These are phyloP conservation scores for Nothocercus julius DNA, from an alignment of 2,113 vertebrate genomes.

Conservation along the genomic window DNA sequence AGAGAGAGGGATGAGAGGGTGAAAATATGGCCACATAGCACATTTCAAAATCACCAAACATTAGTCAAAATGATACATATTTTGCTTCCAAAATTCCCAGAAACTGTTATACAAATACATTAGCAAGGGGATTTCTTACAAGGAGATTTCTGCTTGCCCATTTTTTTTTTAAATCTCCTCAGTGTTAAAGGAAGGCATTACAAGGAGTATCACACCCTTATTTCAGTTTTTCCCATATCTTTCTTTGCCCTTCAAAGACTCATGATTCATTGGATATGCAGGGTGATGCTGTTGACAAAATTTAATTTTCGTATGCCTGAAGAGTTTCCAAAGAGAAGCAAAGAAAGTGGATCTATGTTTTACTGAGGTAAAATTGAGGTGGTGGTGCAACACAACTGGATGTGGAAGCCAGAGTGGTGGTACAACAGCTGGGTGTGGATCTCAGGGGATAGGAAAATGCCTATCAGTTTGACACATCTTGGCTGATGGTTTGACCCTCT, in stretches of 20 bases:
- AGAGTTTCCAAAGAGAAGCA: background rate
- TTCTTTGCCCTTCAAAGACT: background rate
- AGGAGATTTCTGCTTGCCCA: background rate
- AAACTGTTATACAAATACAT: background rate
- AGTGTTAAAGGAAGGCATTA: fast-evolving
- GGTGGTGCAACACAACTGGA: background rate
- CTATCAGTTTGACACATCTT: background rate
- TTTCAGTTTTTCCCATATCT: background rate
- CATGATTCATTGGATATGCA: background rate
- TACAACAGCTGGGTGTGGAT: too few species aligned
- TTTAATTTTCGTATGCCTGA: background rate
- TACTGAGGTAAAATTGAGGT: too few species aligned
- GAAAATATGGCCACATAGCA: background rate
- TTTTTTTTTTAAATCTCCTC: background rate
- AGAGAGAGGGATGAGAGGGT: background rate
- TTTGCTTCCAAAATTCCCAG: background rate
- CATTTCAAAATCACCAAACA: background rate
- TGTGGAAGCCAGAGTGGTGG: background rate
- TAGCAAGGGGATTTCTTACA: background rate
- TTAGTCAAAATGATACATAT: background rate
- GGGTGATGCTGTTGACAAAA: background rate
- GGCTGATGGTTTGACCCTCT: background rate
- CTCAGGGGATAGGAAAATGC: background rate
- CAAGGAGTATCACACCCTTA: background rate
- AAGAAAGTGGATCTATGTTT: too few species aligned